phyloP scores from a whole-genome alignment of 2,113 vertebrate species.

The Coturnix japonica region DNA sequence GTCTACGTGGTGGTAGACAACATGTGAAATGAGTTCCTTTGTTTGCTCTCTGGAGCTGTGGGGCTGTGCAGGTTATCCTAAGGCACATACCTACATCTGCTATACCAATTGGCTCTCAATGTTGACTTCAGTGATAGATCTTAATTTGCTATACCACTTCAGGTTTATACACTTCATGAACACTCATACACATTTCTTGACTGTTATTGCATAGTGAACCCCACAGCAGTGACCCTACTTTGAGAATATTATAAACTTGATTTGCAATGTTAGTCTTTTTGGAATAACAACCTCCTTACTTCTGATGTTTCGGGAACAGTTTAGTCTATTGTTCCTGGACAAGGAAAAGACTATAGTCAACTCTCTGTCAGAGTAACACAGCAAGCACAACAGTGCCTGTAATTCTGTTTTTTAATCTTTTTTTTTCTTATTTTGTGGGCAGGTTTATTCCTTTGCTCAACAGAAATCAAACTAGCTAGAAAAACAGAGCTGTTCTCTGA shows the following conservation, averaged over 20 bases:
- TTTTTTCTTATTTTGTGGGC: not conserved
- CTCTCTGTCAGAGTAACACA: not conserved
- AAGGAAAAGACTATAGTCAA: not conserved
- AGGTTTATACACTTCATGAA: not conserved
- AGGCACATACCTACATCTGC: not conserved
- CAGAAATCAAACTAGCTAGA: not conserved
- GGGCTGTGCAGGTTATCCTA: not conserved
- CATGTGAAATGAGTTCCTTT: not conserved
- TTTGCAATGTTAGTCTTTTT: not conserved
- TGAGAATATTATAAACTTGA: not conserved
- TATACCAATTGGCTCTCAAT: not conserved
- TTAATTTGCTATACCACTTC: not conserved
- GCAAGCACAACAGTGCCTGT: not conserved
- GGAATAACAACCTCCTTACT: not conserved
- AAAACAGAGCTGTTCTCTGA: not conserved
- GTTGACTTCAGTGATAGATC: not conserved
- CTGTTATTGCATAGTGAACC: not conserved
- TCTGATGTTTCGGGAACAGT: not conserved
- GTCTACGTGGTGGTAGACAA: not conserved
- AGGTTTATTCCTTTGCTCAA: not conserved
- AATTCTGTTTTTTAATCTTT: not conserved
- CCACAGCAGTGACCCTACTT: not conserved
- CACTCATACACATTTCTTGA: accelerated
- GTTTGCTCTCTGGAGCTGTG: not conserved
- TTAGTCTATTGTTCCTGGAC: not conserved